Base-by-base conservation (phyloP, 30 jellyfish, hydroid and myxozoan genomes). In the Morbakka virulenta region DNA sequence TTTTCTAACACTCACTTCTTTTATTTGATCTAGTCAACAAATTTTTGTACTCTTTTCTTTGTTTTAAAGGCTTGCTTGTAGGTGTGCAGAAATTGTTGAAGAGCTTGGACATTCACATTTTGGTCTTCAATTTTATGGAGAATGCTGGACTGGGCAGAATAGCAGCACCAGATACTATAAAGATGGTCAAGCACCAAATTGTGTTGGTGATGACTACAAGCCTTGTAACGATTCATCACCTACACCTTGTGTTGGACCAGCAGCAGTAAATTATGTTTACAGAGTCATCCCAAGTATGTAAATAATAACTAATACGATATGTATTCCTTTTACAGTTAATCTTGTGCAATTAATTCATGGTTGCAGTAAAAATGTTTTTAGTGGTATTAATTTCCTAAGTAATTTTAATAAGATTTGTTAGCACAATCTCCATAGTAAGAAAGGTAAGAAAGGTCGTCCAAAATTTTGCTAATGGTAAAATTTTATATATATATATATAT, bases 111-210 rank as follows among this genome's bases (percentile, higher is more conserved):
- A 62, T 72, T 28, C 84, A 11, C 86, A 69, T 41, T 91, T 91
- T 53, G 98, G 98, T 0, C 78, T 91, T 62, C 98, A 91, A 66
- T 91, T 91, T 70, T 91, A 83, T 81, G 98, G 98, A 23, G 98
- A 91, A 79, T 91, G 98, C 81, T 91, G 98, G 98, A 68, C 95
- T 6, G 98, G 98, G 2, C 87, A 96, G 2, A 20, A 80, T 41
- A 84, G 77, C 14, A 67, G 47, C 0, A 67, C 21, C 17, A 65
- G 87, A 20, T 91, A 83, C 80, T 30, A 61, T 24, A 94, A 86
- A 83, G 88, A 91, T 34, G 98, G 98, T 24, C 67, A 73, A 30
- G 79, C 96, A 6, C 82, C 35, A 0, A 26, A 82, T 24, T 91
- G 98, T 53, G 67, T 91, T 64, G 98, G 98, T 0, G 79, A 61